Evolutionary conservation across 2,797 vertebrate species (phyloP).

Genomic region (Tamandua tetradactyla): DNA sequence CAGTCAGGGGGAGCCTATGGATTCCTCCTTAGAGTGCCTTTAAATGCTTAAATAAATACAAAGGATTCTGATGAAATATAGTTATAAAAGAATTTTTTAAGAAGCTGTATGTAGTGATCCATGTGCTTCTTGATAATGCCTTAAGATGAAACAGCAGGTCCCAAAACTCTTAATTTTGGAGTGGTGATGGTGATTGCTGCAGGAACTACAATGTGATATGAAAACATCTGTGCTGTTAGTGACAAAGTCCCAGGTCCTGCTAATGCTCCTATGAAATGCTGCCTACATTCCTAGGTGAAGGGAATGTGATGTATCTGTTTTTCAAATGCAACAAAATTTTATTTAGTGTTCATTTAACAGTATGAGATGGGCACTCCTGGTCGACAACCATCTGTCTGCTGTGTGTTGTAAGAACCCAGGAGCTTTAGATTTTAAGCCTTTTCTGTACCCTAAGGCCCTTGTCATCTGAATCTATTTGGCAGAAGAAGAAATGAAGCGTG

Average conservation of each 20-base stretch:
- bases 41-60: slow-evolving; percentile 18
- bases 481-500: neutral
- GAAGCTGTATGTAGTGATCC: neutral
- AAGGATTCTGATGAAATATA: neutral
- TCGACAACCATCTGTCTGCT: neutral
- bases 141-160: slow-evolving; percentile 39
- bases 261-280: neutral
- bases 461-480: neutral
- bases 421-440: neutral
- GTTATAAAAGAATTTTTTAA: slow-evolving; percentile 8
- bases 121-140: neutral
- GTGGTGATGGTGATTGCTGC: neutral
- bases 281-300: neutral
- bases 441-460: neutral
- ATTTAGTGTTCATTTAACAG: neutral
- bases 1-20: neutral
- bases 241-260: neutral
- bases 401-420: neutral
- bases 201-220: neutral
- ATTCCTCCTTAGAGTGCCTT: neutral
- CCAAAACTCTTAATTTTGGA: slow-evolving; percentile 33
- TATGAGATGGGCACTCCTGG: neutral
- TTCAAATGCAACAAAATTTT: neutral
- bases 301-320: no score
- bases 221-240: slow-evolving; percentile 1